A percentile compares a stretch with the other conserved stretches of the same genome.
Conservation (phyloP, 2,113 vertebrate species). For the Salvelinus namaycush region DNA sequence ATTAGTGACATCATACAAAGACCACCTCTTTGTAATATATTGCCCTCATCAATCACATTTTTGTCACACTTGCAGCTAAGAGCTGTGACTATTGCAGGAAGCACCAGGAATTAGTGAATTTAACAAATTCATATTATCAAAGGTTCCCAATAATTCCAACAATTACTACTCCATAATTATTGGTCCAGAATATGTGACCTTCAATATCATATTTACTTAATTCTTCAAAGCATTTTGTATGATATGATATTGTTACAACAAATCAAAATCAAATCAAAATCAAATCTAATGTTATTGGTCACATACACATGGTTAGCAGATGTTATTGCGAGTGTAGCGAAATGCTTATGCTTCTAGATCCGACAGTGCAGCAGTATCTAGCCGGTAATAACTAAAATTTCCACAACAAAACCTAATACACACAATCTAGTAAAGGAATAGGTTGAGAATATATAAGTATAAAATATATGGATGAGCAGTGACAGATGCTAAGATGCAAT, state of each 20-base stretch:
- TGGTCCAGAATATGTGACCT: constrained; percentile 33
- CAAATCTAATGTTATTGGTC: too few species aligned
- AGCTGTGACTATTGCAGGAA: neutral
- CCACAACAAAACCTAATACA: too few species aligned
- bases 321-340: too few species aligned
- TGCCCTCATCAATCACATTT: constrained; percentile 22
- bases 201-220: constrained; percentile 15
- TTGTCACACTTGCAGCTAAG: constrained; percentile 30
- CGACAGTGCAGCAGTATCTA: too few species aligned
- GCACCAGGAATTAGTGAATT: neutral
- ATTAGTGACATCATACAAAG: constrained; percentile 9
- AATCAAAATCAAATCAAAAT: too few species aligned
- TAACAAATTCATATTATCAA: neutral
- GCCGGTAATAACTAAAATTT: too few species aligned
- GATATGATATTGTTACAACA: constrained; percentile 10
- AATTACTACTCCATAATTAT: neutral
- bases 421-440: too few species aligned
- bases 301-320: too few species aligned
- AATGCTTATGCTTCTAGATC: too few species aligned
- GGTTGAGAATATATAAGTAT: too few species aligned
- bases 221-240: constrained; percentile 5
- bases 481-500: too few species aligned
- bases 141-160: neutral
- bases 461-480: too few species aligned
- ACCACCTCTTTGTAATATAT: neutral